Base-by-base conservation (phyloP, 1,140 invertebrate genomes). In the Venturia canescens region DNA sequence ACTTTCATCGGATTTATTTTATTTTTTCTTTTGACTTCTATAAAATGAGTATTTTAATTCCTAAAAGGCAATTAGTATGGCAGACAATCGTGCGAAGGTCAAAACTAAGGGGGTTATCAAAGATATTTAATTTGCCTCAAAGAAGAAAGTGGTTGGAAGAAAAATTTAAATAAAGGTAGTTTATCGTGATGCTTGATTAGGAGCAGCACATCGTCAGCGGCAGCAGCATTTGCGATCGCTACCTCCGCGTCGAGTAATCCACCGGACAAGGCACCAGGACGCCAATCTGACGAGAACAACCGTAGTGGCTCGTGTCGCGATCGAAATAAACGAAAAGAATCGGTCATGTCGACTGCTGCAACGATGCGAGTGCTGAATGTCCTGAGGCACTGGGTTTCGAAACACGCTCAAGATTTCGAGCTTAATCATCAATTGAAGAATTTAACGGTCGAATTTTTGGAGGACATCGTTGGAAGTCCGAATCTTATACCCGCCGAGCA, bases 291-390 rank as follows among this genome's bases (percentile, higher is more conserved):
- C 86, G 75, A 90, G 84, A 76, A 91, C 90, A 71, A 90, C 88
- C 76, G 90, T 83, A 60, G 80, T 60, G 87, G 86, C n/a, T 90
- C 88, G 0, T 90, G 86, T 79, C 86, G 89, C 0, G 92, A 93
- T 31, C 89, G 90, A 67, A 90, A 88, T 31, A 90, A 93, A 23
- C 91, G 96, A 76, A 95, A 97, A 83, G 97, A 98, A 86, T 97
- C 96, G 18, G 96, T 98, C 7, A 97, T 98, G 86, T 97, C 96
- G 38, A 98, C 97, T 3, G 97, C 97, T 27, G 97, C 97, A 29
- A 98, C 97, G 0, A 98, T 98, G 97, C 91, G 98, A 84, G 97
- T 98, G 0, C 92, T 99, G 0, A 98, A 97, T 90, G 97, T 98
- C 1, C 91, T 98, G 18, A 94, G 94, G 74, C 94, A 95, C 84